These are phyloP conservation scores for Epizoanthus ramosus DNA, from an alignment of 92 coral and sea anemone genomes.

Conservation along the genomic window DNA sequence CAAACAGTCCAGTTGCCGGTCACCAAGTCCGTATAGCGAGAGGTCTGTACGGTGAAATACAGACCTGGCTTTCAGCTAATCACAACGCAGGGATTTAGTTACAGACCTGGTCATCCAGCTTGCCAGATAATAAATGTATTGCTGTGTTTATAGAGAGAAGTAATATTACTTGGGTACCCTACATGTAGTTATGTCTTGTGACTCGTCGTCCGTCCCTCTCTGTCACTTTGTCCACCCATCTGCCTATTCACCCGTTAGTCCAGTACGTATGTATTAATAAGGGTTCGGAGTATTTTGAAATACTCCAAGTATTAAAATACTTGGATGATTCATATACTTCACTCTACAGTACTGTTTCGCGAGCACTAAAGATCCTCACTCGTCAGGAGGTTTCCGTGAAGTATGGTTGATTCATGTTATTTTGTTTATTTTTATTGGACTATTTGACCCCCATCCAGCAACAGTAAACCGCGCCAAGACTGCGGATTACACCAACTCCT, in stretches of 20 bases:
- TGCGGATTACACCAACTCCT: background rate
- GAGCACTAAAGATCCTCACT: too few species aligned
- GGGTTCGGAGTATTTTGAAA: too few species aligned
- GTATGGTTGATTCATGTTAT: background rate
- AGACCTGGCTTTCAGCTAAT: too few species aligned
- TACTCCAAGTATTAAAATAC: too few species aligned
- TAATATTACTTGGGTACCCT: background rate
- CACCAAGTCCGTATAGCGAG: too few species aligned
- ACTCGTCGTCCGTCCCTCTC: background rate
- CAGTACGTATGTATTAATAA: too few species aligned
- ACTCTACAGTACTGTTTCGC: background rate
- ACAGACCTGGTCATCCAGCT: too few species aligned
- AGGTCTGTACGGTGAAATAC: too few species aligned
- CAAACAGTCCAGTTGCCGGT: too few species aligned
- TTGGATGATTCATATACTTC: background rate
- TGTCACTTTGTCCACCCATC: background rate
- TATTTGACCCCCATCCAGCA: background rate
- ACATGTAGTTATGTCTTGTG: background rate
- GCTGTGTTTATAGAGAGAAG: slow-evolving; percentile 5
- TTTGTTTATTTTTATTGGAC: background rate
- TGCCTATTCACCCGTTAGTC: background rate
- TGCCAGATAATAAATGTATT: too few species aligned
- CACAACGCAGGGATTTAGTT: too few species aligned
- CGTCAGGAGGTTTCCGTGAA: too few species aligned
- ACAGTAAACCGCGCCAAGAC: slow-evolving; percentile 1